phyloP scores from a whole-genome alignment of 2,113 vertebrate species.

The Struthio camelus region DNA sequence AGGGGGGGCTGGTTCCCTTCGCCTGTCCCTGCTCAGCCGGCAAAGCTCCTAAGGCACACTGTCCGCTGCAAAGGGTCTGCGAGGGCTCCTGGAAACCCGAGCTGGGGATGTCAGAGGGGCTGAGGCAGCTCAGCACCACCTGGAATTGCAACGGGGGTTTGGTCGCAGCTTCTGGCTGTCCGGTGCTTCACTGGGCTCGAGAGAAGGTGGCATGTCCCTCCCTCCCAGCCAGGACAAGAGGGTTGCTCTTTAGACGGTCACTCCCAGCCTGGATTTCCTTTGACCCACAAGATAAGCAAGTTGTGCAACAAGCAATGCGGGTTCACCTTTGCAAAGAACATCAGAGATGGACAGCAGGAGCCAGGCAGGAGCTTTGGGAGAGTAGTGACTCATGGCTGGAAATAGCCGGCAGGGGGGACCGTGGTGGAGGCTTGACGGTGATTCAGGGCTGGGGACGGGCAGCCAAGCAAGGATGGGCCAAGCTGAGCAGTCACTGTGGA shows the following conservation, averaged over 20 bases:
- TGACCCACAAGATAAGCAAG: neutral
- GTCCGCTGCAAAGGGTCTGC: neutral
- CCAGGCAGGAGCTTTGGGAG: neutral
- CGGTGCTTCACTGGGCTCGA: fast-evolving
- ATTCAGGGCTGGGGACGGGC: neutral
- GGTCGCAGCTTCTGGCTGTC: neutral
- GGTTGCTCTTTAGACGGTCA: neutral
- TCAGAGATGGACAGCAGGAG: neutral
- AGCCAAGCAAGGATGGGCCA: neutral
- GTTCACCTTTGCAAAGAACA: neutral
- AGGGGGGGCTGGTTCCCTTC: neutral
- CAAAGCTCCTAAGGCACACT: neutral
- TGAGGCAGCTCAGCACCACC: neutral
- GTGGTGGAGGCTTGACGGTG: neutral
- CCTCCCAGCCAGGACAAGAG: fast-evolving
- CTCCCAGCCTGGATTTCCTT: neutral
- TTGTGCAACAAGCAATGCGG: neutral
- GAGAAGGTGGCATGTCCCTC: neutral
- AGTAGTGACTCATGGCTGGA: fast-evolving
- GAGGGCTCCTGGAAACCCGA: neutral
- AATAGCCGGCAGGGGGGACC: neutral
- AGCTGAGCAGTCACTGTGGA: neutral
- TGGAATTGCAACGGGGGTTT: neutral
- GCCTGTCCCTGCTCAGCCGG: neutral
- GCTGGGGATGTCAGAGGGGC: neutral